Percentiles rank a stretch among this genome's conserved stretches.
These are phyloP conservation scores for Megathymus violae DNA, from an alignment of 1,140 invertebrate genomes.

Conservation along the genomic window DNA sequence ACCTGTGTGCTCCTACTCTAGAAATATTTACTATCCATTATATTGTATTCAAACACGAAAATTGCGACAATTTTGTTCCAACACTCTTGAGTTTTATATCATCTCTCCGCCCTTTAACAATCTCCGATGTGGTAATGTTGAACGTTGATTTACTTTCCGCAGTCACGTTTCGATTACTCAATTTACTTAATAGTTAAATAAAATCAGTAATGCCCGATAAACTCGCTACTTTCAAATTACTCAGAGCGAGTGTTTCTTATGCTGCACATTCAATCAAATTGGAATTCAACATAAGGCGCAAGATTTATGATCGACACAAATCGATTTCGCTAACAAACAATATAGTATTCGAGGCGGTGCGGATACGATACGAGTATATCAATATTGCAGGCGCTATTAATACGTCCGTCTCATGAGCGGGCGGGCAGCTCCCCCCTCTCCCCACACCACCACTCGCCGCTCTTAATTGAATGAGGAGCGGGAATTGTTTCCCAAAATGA, in stretches of 20 bases:
- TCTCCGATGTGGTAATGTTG: neutral
- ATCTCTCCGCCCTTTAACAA: neutral
- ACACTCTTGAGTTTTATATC: neutral
- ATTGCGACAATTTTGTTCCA: slow-evolving; percentile 1
- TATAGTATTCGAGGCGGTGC: slow-evolving; percentile 80
- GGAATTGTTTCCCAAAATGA: slow-evolving; percentile 84
- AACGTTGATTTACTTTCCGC: neutral
- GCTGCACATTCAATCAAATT: slow-evolving; percentile 74
- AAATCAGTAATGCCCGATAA: slow-evolving; percentile 7
- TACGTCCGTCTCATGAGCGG: slow-evolving; percentile 81
- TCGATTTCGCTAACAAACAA: slow-evolving; percentile 83
- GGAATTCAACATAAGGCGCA: slow-evolving; percentile 81
- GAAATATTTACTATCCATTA: slow-evolving; percentile 55
- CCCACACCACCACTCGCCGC: slow-evolving; percentile 71
- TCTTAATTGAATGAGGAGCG: slow-evolving; percentile 84
- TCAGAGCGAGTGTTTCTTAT: slow-evolving; percentile 51
- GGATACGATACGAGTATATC: slow-evolving; percentile 80
- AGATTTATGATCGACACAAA: slow-evolving; percentile 83
- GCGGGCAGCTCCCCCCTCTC: slow-evolving; percentile 49
- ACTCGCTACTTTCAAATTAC: slow-evolving; percentile 44
- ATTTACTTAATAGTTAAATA: slow-evolving; percentile 15
- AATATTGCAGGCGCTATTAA: slow-evolving; percentile 84
- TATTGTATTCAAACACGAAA: slow-evolving; percentile 39
- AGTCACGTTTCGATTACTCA: slow-evolving; percentile 9
- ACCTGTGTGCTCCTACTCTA: slow-evolving; percentile 55